Conservation (phyloP, 2,888 invertebrate species). For the Lamellibrachia satsuma region DNA sequence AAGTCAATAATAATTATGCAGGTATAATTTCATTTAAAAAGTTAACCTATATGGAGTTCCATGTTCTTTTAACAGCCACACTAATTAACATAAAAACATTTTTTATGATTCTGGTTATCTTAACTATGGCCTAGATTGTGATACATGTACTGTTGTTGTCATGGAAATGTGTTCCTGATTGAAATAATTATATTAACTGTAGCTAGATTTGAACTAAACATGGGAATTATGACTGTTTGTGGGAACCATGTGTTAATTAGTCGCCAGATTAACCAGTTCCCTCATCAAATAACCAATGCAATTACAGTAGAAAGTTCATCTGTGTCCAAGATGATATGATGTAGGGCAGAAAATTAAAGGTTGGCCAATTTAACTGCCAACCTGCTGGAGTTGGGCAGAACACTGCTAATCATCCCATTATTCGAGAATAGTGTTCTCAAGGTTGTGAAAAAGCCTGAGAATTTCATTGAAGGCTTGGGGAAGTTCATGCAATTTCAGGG, state of each 20-base stretch:
- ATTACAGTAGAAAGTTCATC: not conserved
- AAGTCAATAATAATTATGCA: too few relatives aligned
- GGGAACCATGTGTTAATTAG: not conserved
- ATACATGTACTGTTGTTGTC: not conserved
- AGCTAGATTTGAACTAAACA: not conserved
- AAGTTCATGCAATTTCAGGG: not conserved
- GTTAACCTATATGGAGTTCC: not conserved
- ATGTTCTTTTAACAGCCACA: not conserved
- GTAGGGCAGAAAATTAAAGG: slow-evolving; percentile 6
- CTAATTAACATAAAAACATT: not conserved
- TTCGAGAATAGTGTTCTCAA: not conserved
- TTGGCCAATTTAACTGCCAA: not conserved
- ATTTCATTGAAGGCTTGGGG: not conserved
- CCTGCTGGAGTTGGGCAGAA: not conserved
- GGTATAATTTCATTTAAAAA: too few relatives aligned
- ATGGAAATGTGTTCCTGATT: not conserved
- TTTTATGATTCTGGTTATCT: not conserved
- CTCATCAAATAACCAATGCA: not conserved
- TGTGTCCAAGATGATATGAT: not conserved
- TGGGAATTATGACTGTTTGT: not conserved
- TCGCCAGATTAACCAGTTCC: not conserved
- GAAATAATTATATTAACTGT: not conserved
- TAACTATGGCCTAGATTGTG: not conserved
- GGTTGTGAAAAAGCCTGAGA: not conserved
- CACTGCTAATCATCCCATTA: not conserved